Evolutionary conservation across 2,113 vertebrate species (phyloP), one percentile per base, ranked within the genome.

Genomic region (Bujurquina vittata): DNA sequence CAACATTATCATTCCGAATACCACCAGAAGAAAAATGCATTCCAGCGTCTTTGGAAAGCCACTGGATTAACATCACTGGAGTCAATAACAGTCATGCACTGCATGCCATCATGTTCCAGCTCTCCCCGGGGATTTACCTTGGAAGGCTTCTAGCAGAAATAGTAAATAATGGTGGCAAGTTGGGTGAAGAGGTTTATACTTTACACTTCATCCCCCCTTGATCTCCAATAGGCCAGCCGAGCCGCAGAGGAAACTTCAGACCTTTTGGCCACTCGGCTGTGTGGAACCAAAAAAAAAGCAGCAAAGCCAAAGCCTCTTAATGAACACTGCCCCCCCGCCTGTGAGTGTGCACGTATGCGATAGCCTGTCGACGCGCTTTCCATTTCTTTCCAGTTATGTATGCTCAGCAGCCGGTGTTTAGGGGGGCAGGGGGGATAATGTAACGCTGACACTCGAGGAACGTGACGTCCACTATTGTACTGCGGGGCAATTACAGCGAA

Each of bases 401-500:
- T 29, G 43, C 14, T 29, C 46, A 65, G 35, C 61, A 22, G 77
- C 18, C 14, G 9, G 35, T 63, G 35, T 57, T 84, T 22, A 20
- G 55, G 23, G 59, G 43, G 77, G 75, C 18, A 9, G 55, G 12
- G 18, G 2, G 54, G 23, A 74, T 87, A 86, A 74, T 65, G 82
- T 52, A 83, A 81, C 60, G 17, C 88, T 40, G 82, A 91, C 86
- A 84, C 76, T 86, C 3, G 75, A 85, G 86, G 79, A 92, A 84
- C 3, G 46, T 49, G 85, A 85, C 75, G 65, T 76, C 80, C 78
- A 37, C 85, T 74, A 89, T 91, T 92, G 89, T 87, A 80, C 67
- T n/a, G 85, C 87, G 7, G 63, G 37, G 79, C 85, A 84, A 91
- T 92, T 90, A 92, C 37, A 69, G 87, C 72, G 33, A 87, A 86